Percentiles rank a stretch among this genome's conserved stretches.
phyloP scores from a whole-genome alignment of 2,888 invertebrate genomes.

The Campoplex nolae region DNA sequence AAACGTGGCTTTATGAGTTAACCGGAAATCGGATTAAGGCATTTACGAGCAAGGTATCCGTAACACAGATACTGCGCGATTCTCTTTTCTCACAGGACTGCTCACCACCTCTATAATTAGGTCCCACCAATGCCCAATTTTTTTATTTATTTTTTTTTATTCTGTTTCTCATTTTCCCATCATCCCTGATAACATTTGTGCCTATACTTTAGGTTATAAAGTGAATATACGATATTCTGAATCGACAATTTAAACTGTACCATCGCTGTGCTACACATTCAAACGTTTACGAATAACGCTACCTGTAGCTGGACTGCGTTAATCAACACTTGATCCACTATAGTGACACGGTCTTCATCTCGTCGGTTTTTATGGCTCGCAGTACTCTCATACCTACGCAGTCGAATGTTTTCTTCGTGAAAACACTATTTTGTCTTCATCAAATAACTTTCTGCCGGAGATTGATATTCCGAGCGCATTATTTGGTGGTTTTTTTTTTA shows the following conservation, averaged over 20 bases:
- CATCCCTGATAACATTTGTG: neutral
- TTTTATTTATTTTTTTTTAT: neutral
- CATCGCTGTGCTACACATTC: too few relatives aligned
- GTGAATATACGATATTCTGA: too few relatives aligned
- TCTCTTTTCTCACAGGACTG: constrained; percentile 16
- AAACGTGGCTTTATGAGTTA: constrained; percentile 42
- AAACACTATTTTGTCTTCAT: too few relatives aligned
- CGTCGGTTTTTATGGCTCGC: neutral
- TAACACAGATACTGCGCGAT: neutral
- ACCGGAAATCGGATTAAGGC: constrained; percentile 61
- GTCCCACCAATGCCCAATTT: neutral
- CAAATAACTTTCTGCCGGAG: too few relatives aligned
- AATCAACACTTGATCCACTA: neutral
- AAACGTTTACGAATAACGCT: too few relatives aligned
- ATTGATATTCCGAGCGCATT: too few relatives aligned
- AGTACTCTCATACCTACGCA: neutral
- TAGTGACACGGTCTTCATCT: neutral
- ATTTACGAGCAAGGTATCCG: constrained; percentile 1
- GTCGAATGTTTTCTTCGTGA: too few relatives aligned
- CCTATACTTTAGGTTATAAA: neutral
- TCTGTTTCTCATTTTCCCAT: neutral
- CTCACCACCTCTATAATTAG: too few relatives aligned
- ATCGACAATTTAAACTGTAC: too few relatives aligned
- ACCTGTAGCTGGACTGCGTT: too few relatives aligned
- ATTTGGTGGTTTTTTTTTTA: too few relatives aligned